Base-by-base conservation (phyloP, 2,888 invertebrate genomes). In the Athripsodes cinereus region DNA sequence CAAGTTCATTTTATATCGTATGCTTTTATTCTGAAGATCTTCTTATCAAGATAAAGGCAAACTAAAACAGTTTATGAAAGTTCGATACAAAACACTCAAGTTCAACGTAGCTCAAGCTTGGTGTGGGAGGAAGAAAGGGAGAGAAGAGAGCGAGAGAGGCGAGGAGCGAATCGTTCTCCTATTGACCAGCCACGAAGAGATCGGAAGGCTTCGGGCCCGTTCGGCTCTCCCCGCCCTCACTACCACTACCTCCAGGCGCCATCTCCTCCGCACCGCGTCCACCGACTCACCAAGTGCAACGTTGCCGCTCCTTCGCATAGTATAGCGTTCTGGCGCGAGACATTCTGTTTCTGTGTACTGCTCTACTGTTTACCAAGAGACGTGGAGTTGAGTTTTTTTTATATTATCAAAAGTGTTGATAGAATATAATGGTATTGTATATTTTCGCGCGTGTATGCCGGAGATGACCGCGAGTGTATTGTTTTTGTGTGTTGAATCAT, bases 241-340 rank as follows among this genome's bases (percentile, higher is more conserved):
- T 31, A 55, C 53, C 52, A 34, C 52, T 31, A 55, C 53, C 58
- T 53, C 79, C 70, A 77, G 79, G 78, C 79, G 78, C 79, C 72
- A 67, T 72, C 70, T 76, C 18, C 51, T 76, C 76, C 74, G 78
- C 78, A 77, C 76, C 74, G 78, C 78, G 77, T 78, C 78, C 75
- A 71, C 71, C 73, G 47, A 77, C 77, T 77, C 75, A 71, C 71
- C 73, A 31, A 53, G 50, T 60, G 78, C 79, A 76, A 75, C 76
- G 79, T 79, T 80, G 79, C 78, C 79, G 60, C 48, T 60, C 46
- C 44, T 21, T 46, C 35, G 16, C 40, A 53, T 40, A 31, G 21
- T 47, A 20, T 44, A 34, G 54, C 52, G 50, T 57, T 60, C 53
- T 57, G 56, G 48, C 56, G 53, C 55, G 56, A 56, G 53, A 19